Evolutionary conservation across 2,113 vertebrate genomes (phyloP), one percentile per base, ranked within the genome.

Genomic region (Corapipo altera): DNA sequence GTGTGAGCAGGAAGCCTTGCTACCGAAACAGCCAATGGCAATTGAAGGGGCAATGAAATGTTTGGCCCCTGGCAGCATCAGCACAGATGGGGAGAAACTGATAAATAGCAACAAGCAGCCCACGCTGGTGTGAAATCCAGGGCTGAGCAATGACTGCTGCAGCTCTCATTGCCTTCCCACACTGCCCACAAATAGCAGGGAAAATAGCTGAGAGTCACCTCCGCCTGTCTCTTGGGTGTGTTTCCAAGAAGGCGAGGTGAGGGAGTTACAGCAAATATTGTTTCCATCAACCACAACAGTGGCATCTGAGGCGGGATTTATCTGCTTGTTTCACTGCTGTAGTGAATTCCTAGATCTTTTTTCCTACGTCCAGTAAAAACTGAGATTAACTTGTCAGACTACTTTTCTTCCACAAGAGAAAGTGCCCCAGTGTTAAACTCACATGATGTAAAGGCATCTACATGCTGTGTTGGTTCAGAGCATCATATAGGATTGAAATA

Each of bases 201-300:
- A 70, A 73, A 84, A 74, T 4, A 78, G 35, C 48, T 18, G 24
- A n/a, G 49, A 74, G 73, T 48, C 83, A 48, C 43, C 46, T 80
- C 61, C 0, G 0, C 32, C 64, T 77, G 3, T 46, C 46, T 66
- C 2, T 20, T 52, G 7, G 51, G 46, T 18, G 14, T 2, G 1
- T 32, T 64, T 58, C 70, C 57, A 26, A 59, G 32, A 33, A 64
- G 23, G 37, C 0, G 1, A 74, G 26, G 54, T 54, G 37, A 70
- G 28, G 32, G 44, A 61, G 35, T 43, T 52, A 19, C 39, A 86
- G 57, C 39, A 55, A 48, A 51, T 70, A 44, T 12, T 43, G 37
- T 55, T 91, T 64, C 65, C 70, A 69, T 69, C 48, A 83, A 3
- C 55, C 37, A 49, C 83, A 82, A 14, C 26, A 43, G 32, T 27